Conservation (phyloP, 2,888 invertebrate species). For the Dasypolia templi region DNA sequence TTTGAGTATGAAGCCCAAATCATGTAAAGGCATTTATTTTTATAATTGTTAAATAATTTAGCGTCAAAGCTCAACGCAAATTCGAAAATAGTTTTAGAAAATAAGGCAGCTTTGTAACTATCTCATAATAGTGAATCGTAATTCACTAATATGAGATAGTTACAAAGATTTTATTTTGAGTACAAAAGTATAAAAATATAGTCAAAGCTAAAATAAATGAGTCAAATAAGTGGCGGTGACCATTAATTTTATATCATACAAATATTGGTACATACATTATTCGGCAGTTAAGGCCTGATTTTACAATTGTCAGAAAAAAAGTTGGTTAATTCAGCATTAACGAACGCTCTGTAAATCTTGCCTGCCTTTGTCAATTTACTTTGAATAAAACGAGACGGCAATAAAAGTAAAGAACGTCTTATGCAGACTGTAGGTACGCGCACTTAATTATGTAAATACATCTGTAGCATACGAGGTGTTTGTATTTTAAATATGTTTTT, state of each 20-base stretch:
- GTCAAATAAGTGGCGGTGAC: constrained; percentile 56
- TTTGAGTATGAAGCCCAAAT: constrained; percentile 40
- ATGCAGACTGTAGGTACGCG: neutral
- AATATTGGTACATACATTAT: constrained; percentile 33
- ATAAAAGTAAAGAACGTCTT: constrained; percentile 37
- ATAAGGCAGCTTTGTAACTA: too few relatives aligned
- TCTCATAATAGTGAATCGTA: too few relatives aligned
- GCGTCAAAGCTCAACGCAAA: constrained; percentile 31
- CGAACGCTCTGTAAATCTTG: constrained; percentile 46
- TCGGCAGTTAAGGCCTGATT: constrained; percentile 25
- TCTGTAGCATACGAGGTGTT: neutral
- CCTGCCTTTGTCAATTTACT: constrained; percentile 53
- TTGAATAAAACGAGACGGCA: constrained; percentile 54
- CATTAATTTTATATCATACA: constrained; percentile 29
- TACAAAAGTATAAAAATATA: constrained; percentile 38
- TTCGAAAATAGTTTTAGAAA: constrained; percentile 14
- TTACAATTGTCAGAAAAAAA: constrained; percentile 33
- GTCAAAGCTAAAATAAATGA: constrained; percentile 39
- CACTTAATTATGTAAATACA: neutral
- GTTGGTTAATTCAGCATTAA: neutral
- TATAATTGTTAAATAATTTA: constrained; percentile 33
- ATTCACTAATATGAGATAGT: constrained; percentile 26
- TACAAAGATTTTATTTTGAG: constrained; percentile 15
- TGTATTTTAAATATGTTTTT: neutral
- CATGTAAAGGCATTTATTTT: constrained; percentile 22